Base-by-base conservation (phyloP, 2,797 vertebrate genomes). In the Notolepis coatsorum region DNA sequence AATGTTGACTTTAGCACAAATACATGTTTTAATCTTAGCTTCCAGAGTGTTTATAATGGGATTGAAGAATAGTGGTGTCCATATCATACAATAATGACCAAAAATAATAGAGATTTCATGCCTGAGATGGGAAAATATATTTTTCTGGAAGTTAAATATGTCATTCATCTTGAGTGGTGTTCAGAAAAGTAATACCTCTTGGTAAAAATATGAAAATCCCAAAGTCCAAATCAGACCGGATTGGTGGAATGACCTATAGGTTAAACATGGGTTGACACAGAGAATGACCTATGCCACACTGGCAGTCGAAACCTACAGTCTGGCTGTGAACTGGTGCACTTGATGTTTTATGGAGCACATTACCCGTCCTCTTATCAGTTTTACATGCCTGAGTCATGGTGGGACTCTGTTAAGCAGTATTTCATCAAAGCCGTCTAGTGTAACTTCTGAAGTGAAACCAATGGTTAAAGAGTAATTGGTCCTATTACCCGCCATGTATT, bases 281-380 rank as follows among this genome's bases (percentile, higher is more conserved):
- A 23, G 20, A 70, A 15, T 57, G 55, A 47, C 25, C 13, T n/a
- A n/a, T 39, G 17, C n/a, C 2, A 20, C 1, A n/a, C 1, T 7
- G 4, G 52, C 61, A 48, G n/a, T n/a, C 59, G 53, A 58, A 61
- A n/a, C 4, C 2, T 39, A 3, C 54, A 30, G 13, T 27, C 9
- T 8, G 5, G 33, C 5, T 35, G 9, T 37, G 35, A 37, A 4
- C 15, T 37, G 15, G 10, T 12, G 35, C 10, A 37, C 35, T 37
- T 3, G 15, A 7, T n/a, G 43, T 48, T n/a, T 46, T 21, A 28
- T 0, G 1, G 7, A 52, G 80, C 13, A 33, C 65, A 49, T 9
- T 4, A 4, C 52, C 56, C 65, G 46, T 59, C 30, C 15, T 63
- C 70, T 86, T 84, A 81, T 86, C 73, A 46, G 43, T 33, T 70